Evolutionary conservation across 2,888 invertebrate species (phyloP).

Genomic region (Pheosia tremula): DNA sequence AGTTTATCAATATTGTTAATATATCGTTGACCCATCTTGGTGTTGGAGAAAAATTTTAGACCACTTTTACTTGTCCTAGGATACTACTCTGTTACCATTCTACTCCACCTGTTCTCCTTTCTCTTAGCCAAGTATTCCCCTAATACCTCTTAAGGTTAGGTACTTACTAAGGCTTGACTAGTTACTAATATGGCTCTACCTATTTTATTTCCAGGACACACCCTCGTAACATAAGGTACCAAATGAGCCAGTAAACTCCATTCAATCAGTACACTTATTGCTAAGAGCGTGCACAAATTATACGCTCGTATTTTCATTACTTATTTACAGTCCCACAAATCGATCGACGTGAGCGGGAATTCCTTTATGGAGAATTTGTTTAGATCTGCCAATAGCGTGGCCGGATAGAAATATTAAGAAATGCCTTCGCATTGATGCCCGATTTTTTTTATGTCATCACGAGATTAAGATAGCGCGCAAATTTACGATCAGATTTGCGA

Average conservation of each 20-base stretch:
- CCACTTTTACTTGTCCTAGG: too few species aligned
- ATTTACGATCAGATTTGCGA: background rate
- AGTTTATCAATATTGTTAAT: too few species aligned
- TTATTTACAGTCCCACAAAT: constrained; percentile 68
- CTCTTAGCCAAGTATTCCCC: too few species aligned
- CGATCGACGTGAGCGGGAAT: constrained; percentile 71
- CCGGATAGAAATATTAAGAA: constrained; percentile 60
- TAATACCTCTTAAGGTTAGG: too few species aligned
- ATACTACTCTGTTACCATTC: too few species aligned
- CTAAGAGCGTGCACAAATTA: background rate
- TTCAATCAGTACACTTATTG: background rate
- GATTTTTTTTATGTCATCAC: constrained; percentile 51
- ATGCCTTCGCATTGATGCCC: constrained; percentile 55
- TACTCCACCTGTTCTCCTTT: too few species aligned
- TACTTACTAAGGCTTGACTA: too few species aligned
- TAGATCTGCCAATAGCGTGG: constrained; percentile 58
- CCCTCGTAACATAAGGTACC: too few species aligned
- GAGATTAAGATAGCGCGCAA: constrained; percentile 41
- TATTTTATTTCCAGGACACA: too few species aligned
- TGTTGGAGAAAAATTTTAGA: too few species aligned
- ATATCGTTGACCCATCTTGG: too few species aligned
- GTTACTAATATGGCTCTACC: too few species aligned
- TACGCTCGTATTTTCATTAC: constrained; percentile 19
- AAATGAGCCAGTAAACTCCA: background rate
- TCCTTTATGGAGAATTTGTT: constrained; percentile 68